Evolutionary conservation across 2,888 invertebrate species (phyloP).

Genomic region (Synanthedon formicaeformis): DNA sequence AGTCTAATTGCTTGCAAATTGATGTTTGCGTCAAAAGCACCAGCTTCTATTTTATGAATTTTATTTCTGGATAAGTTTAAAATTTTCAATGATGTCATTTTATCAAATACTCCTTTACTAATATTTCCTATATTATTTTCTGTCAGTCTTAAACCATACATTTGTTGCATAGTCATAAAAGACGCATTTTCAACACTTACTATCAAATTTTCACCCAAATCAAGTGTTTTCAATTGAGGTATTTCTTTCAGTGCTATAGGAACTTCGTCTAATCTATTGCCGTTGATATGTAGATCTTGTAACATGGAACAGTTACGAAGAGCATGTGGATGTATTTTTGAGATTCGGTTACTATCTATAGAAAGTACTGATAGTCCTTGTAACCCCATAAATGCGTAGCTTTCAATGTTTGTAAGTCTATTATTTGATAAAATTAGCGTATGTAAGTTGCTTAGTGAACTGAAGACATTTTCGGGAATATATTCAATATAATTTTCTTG

Average conservation of each 20-base stretch:
- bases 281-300: constrained; percentile 85
- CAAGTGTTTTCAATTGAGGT: constrained; percentile 81
- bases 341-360: constrained; percentile 83
- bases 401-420: constrained; percentile 79
- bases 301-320: constrained; percentile 83
- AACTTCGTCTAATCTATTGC: constrained; percentile 81
- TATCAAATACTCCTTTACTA: constrained; percentile 82
- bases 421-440: constrained; percentile 86
- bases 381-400: constrained; percentile 81
- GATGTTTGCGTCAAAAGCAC: constrained; percentile 81
- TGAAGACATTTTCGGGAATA: constrained; percentile 83
- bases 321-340: constrained; percentile 79
- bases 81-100: constrained; percentile 82
- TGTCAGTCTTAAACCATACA: constrained; percentile 84
- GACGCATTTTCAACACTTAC: constrained; percentile 81
- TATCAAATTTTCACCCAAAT: constrained; percentile 88
- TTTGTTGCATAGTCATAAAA: constrained; percentile 82
- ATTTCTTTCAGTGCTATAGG: constrained; percentile 81
- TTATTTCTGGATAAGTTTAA: constrained; percentile 87
- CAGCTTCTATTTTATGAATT: constrained; percentile 81
- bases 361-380: constrained; percentile 81
- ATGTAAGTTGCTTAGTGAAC: constrained; percentile 81
- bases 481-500: constrained; percentile 83
- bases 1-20: constrained; percentile 84
- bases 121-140: constrained; percentile 87